phyloP scores from a whole-genome alignment of 1,140 invertebrate genomes.

The Drosophila malerkotliana region DNA sequence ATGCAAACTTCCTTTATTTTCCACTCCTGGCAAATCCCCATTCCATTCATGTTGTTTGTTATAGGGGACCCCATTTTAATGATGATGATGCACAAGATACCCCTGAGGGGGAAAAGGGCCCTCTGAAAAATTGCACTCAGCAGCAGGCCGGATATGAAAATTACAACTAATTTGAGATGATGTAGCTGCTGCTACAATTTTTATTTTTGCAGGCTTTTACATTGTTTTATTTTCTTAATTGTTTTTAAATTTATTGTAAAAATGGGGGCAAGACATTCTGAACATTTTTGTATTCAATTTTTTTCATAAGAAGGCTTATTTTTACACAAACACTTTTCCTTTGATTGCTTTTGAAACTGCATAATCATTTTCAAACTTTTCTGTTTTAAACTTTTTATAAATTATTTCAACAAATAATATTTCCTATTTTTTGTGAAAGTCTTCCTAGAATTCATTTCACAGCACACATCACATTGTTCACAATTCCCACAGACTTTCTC shows the following conservation, averaged over 20 bases:
- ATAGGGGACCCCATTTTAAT: constrained; percentile 52
- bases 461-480: neutral
- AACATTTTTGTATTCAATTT: neutral
- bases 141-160: constrained; percentile 66
- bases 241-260: constrained; percentile 40
- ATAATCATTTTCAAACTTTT: too few relatives aligned
- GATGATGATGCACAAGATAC: constrained; percentile 65
- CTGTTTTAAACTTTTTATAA: too few relatives aligned
- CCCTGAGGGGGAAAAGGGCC: constrained; percentile 9
- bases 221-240: constrained; percentile 78
- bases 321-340: too few relatives aligned
- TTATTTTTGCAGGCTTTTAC: constrained; percentile 45
- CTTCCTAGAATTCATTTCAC: neutral
- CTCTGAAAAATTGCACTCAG: constrained; percentile 37
- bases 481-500: constrained; percentile 12
- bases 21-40: too few relatives aligned
- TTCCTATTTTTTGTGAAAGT: neutral
- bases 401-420: neutral
- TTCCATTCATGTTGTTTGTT: neutral
- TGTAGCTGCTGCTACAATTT: neutral
- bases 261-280: neutral
- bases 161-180: constrained; percentile 56
- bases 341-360: too few relatives aligned
- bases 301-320: too few relatives aligned
- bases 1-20: neutral